A percentile compares a stretch with the other conserved stretches of the same genome.
Conservation (phyloP, 2,113 vertebrate genomes). For the Acrocephalus kingi region DNA sequence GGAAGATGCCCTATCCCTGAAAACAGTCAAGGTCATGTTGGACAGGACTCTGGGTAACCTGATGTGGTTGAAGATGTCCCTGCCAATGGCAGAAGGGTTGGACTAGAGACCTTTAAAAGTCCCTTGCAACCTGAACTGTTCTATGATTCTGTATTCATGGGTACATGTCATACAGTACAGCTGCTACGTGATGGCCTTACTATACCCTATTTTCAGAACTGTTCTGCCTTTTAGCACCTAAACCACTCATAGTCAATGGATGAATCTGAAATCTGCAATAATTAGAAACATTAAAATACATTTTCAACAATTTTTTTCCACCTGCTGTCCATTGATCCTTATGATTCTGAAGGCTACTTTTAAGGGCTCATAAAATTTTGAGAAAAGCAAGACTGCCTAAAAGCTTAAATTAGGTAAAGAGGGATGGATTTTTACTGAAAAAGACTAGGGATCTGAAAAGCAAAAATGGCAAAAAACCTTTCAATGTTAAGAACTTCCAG, state of each 20-base stretch:
- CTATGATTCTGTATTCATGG: background rate
- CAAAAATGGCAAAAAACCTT: background rate
- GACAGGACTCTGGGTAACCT: background rate
- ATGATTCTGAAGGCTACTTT: background rate
- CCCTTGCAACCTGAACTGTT: background rate
- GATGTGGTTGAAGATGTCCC: too few relatives aligned
- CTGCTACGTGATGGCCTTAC: background rate
- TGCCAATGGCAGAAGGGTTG: background rate
- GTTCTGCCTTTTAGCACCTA: background rate
- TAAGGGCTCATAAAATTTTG: background rate
- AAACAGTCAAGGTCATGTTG: background rate
- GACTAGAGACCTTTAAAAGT: background rate
- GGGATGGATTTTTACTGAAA: background rate
- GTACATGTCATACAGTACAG: background rate
- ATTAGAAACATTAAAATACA: background rate
- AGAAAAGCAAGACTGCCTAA: background rate
- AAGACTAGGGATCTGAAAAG: background rate
- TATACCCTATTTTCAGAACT: background rate
- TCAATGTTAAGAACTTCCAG: background rate
- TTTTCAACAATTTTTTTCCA: background rate
- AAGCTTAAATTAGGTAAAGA: background rate
- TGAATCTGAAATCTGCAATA: background rate
- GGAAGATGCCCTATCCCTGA: background rate
- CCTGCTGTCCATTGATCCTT: background rate
- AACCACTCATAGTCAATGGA: background rate